Base-by-base conservation (phyloP, 2,797 vertebrate species). In the Stomatorhinus walkeri region DNA sequence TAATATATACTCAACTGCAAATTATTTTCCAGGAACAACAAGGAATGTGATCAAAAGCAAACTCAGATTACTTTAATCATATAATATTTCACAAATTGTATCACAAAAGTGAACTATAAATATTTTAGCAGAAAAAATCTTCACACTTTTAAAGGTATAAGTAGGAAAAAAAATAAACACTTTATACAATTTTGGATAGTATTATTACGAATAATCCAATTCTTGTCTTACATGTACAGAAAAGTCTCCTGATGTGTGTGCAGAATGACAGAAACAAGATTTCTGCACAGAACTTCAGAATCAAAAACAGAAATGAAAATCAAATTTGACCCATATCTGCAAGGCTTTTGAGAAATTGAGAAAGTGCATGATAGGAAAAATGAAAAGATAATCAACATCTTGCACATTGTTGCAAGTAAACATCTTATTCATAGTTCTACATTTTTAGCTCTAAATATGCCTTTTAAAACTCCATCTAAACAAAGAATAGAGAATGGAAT, bases 241-340 rank as follows among this genome's bases (percentile, higher is more conserved):
- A 79, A n/a, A 79, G 5, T 24, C 24, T 49, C 19, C 19, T 1
- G 0, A 14, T 79, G 36, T 43, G 16, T 79, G 16, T n/a, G 36
- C 72, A 79, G 85, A 87, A 32, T 36, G 56, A 3, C 56, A 40
- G 32, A 19, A 87, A 19, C 28, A 19, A 3, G 6, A 28, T 51
- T 85, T 85, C 22, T 32, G 19, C 36, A 89, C 83, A 90, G 46
- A 19, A 87, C 85, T 92, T 51, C 90, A 86, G 89, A 94, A 89
- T 91, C 88, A 93, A 90, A 94, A 93, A 94, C 90, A 93, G 87
- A 51, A 51, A 24, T 24, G 22, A 52, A 52, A 6, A 51, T 24
- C 2, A 28, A 24, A 14, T 85, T 51, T 85, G 36, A 43, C 32
- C 19, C 16, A 43, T 79, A 43, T 79, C 19, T 79, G 36, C 72